Evolutionary conservation across 2,797 vertebrate species (phyloP).

Genomic region (Spinibarbus caldwelli): DNA sequence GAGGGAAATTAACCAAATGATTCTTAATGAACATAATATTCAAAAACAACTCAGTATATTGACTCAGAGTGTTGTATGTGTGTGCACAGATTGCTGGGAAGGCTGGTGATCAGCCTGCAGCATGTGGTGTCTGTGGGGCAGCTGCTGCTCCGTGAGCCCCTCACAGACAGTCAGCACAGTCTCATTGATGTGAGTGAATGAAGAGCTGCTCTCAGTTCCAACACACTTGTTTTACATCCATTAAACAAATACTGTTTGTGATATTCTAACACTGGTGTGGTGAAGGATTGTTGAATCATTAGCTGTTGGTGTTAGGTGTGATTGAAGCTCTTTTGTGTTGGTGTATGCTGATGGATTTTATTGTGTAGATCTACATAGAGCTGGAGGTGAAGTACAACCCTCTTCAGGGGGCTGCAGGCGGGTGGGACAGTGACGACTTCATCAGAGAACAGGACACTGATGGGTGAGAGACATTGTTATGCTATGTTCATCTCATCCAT

Average conservation of each 20-base stretch:
- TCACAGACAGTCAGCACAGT: constrained; percentile 83
- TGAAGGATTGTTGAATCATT: neutral
- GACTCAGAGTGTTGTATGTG: too few relatives aligned
- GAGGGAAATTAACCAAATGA: neutral
- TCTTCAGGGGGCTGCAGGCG: constrained; percentile 83
- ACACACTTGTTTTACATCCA: too few relatives aligned
- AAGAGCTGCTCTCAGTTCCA: neutral
- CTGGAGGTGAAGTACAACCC: constrained; percentile 90
- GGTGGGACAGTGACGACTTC: constrained; percentile 87
- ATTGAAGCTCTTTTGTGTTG: neutral
- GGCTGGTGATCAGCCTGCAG: constrained; percentile 88
- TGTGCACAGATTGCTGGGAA: constrained; percentile 82
- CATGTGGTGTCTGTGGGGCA: constrained; percentile 83
- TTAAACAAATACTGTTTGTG: neutral
- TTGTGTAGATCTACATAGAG: constrained; percentile 86
- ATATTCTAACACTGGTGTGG: neutral
- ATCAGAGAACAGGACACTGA: constrained; percentile 74
- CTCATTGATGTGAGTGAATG: constrained; percentile 81
- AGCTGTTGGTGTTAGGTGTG: neutral
- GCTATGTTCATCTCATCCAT: neutral
- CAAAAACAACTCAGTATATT: too few relatives aligned
- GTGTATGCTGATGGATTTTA: constrained; percentile 35
- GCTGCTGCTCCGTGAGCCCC: constrained; percentile 83
- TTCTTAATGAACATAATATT: neutral
- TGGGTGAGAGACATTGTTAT: constrained; percentile 78